Evolutionary conservation across 2,797 vertebrate genomes (phyloP), one percentile per base, ranked within the genome.

Genomic region (Typhlichthys subterraneus): DNA sequence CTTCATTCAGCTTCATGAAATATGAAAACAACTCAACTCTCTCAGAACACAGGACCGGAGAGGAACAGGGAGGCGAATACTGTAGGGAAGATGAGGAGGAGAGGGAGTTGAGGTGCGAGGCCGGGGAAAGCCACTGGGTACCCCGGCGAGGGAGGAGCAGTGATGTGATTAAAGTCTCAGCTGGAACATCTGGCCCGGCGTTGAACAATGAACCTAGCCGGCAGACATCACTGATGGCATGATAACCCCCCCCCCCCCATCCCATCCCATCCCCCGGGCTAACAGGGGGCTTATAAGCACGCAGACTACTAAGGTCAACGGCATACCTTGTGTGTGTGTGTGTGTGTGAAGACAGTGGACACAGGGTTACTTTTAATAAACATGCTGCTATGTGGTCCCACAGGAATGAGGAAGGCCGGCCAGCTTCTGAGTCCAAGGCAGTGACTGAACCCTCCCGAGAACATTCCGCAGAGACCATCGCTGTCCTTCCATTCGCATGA

Each of bases 181-280:
- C 68, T 76, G 73, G 57, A 87, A 83, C 82, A 90, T 88, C 86
- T 88, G 87, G 69, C 67, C 80, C 47, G 1, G 49, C 19, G 55
- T 59, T 6, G 59, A 80, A 81, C 78, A 80, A 83, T 69, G 75
- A 53, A 13, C 57, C 5, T 5, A 58, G 56, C 33, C 6, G 23
- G 31, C 51, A 29, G 53, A 49, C 31, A 38, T 2, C 47, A 12
- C 53, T 81, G 84, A 83, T 83, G 73, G 2, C 46, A 53, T 2
- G 83, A 87, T 86, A 82, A 82, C 80, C 82, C 55, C 5, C n/a
- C 29, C 17, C 17, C 17, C 17, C 17, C 17, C 17, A 17, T 17
- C 17, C 17, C 17, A 17, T 17, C 17, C 48, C 46, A 19, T 29
- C 23, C 23, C 23, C 23, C 11, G 2, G 57, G 11, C 55, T 1